Evolutionary conservation across 2,797 vertebrate species (phyloP).

Genomic region (Philypnodon macrostomus): DNA sequence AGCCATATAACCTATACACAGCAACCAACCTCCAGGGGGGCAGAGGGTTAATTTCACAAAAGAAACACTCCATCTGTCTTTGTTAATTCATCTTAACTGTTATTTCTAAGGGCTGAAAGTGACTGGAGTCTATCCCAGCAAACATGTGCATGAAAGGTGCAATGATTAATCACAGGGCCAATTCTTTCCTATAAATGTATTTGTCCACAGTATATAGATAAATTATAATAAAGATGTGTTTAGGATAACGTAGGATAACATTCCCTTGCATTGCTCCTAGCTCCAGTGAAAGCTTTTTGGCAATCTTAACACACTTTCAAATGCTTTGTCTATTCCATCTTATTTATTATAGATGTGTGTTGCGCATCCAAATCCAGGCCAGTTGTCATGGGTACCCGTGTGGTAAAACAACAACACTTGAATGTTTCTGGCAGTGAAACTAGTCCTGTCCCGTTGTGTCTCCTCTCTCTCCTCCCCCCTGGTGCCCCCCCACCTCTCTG

Average conservation of each 20-base stretch:
- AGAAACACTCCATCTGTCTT: background rate
- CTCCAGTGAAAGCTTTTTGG: conserved; percentile 12
- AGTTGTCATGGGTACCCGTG: conserved; percentile 69
- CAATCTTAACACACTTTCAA: conserved; percentile 22
- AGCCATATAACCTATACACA: too few species aligned
- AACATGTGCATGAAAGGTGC: too few species aligned
- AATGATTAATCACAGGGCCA: too few species aligned
- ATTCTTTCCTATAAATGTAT: too few species aligned
- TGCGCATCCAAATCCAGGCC: conserved; percentile 66
- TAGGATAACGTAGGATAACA: background rate
- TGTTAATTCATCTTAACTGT: background rate
- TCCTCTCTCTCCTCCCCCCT: conserved; percentile 22
- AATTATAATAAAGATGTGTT: background rate
- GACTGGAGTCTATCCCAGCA: too few species aligned
- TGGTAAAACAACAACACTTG: conserved; percentile 68
- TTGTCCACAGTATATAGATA: too few species aligned
- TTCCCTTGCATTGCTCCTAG: conserved; percentile 3
- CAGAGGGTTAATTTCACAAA: background rate
- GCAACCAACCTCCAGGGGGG: too few species aligned
- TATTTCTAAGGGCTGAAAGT: too few species aligned
- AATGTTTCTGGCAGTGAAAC: conserved; percentile 63
- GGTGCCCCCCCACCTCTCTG: conserved; percentile 24
- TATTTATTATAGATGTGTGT: conserved; percentile 65
- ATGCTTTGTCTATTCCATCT: conserved; percentile 41
- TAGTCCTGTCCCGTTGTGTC: conserved; percentile 68